phyloP scores from a whole-genome alignment of 2,888 invertebrate genomes.

The Eilema caniola region DNA sequence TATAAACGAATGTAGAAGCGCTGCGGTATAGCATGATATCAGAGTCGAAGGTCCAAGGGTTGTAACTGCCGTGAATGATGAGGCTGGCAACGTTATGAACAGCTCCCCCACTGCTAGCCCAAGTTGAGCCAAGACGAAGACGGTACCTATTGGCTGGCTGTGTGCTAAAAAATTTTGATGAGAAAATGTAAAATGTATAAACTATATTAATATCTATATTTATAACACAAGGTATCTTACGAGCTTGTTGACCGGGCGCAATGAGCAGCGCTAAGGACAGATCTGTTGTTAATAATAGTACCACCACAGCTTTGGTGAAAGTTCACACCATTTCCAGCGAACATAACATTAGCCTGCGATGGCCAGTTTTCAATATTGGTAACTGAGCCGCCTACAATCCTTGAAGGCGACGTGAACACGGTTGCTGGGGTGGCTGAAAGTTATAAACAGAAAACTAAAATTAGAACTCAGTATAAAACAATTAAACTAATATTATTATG shows the following conservation, averaged over 20 bases:
- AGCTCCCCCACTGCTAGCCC: conserved; percentile 54
- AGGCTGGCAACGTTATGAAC: conserved; percentile 35
- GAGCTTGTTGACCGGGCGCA: not conserved
- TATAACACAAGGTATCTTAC: not conserved
- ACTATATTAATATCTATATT: not conserved
- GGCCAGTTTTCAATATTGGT: conserved; percentile 56
- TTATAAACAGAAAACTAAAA: not conserved
- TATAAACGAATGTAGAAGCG: conserved; percentile 34
- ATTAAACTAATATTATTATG: not conserved
- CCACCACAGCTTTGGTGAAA: conserved; percentile 55
- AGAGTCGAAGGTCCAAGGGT: conserved; percentile 47
- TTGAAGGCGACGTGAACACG: not conserved
- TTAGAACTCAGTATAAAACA: no score
- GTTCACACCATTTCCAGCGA: conserved; percentile 20
- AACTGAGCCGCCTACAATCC: conserved; percentile 7
- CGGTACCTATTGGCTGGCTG: conserved; percentile 30
- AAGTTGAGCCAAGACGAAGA: conserved; percentile 55
- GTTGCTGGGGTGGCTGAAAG: not conserved
- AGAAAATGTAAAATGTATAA: not conserved
- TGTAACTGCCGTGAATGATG: conserved; percentile 52
- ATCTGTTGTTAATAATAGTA: conserved; percentile 48
- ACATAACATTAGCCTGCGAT: conserved; percentile 42
- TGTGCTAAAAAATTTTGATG: conserved; percentile 21
- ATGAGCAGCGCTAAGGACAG: conserved; percentile 10
- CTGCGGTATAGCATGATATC: conserved; percentile 60